Evolutionary conservation across 2,888 invertebrate genomes (phyloP).

Genomic region (Tenthredo mesomela): DNA sequence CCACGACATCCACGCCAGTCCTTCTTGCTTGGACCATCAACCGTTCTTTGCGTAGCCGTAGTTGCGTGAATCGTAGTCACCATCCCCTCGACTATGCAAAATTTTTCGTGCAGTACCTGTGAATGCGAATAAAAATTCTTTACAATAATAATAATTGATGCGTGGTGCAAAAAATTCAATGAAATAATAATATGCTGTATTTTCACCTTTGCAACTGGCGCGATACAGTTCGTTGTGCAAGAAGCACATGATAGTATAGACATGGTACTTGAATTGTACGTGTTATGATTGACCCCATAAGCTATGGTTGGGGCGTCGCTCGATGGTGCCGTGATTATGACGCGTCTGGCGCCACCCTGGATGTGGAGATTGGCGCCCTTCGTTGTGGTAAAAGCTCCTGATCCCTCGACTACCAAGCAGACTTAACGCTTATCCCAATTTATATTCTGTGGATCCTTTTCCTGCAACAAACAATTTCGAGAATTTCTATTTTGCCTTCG

Average conservation of each 20-base stretch:
- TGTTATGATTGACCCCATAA: conserved; percentile 84
- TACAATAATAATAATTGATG: no score
- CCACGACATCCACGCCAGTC: conserved; percentile 27
- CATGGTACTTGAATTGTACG: conserved; percentile 79
- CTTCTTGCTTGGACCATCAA: conserved; percentile 84
- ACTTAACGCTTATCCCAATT: conserved; percentile 83
- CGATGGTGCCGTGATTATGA: conserved; percentile 81
- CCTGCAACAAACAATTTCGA: conserved; percentile 62
- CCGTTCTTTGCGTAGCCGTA: conserved; percentile 87
- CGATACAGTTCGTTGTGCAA: conserved; percentile 90
- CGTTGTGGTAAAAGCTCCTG: conserved; percentile 85
- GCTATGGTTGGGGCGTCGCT: conserved; percentile 87
- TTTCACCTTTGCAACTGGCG: conserved; percentile 88
- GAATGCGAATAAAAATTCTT: not conserved
- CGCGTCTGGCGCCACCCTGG: conserved; percentile 59
- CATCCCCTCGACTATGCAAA: conserved; percentile 85
- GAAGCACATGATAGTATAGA: conserved; percentile 85
- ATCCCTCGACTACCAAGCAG: conserved; percentile 86
- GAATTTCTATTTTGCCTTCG: not conserved
- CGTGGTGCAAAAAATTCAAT: not conserved
- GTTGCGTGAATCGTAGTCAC: conserved; percentile 89
- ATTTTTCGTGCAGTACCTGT: conserved; percentile 84
- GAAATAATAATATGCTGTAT: not conserved
- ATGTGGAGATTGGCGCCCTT: conserved; percentile 80
- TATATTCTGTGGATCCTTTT: conserved; percentile 80